Base-by-base conservation (phyloP, 2,888 invertebrate species). In the Salticus scenicus region DNA sequence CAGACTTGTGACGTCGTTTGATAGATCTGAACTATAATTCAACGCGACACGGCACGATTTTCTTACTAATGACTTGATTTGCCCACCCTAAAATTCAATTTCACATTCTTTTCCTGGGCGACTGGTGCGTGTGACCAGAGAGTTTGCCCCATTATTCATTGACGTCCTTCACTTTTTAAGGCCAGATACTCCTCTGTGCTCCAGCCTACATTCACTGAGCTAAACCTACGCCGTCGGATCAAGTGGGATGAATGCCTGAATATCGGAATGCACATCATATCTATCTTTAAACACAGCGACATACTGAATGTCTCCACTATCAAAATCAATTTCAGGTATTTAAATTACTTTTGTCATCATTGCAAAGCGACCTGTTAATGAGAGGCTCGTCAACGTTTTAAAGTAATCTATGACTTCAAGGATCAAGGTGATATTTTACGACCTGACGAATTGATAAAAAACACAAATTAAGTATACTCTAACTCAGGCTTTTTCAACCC, bases 171-270 rank as follows among this genome's bases (percentile, higher is more conserved):
- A 72, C 33, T 83, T 57, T 47, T 41, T 72, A 42, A 82, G 82
- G 83, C 31, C 83, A 80, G 69, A 74, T 73, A 73, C 80, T 74
- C 83, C 73, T 84, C 82, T 81, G 63, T 70, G 75, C 42, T 27
- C 67, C 83, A 73, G 67, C 83, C 83, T 84, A 84, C 83, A 78
- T 77, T 37, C 20, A 41, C 31, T 33, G 63, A 74, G 17, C 77
- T n/a, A 31, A 33, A 24, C 67, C 77, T 73, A 67, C 67, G 75
- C 51, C 69, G 41, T 57, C 47, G 31, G 31, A 41, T 33, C 33
- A 64, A 66, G 73, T 84, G 72, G 77, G 77, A 67, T 67, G 83
- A 77, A 84, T 84, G 67, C 14, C 76, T 84, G 83, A 84, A 84
- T 84, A 78, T 73, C 57, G 41, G 33, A 20, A 20, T 7, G 67